Conservation (phyloP, 2,888 invertebrate genomes). For the Nemotelus nigrinus region DNA sequence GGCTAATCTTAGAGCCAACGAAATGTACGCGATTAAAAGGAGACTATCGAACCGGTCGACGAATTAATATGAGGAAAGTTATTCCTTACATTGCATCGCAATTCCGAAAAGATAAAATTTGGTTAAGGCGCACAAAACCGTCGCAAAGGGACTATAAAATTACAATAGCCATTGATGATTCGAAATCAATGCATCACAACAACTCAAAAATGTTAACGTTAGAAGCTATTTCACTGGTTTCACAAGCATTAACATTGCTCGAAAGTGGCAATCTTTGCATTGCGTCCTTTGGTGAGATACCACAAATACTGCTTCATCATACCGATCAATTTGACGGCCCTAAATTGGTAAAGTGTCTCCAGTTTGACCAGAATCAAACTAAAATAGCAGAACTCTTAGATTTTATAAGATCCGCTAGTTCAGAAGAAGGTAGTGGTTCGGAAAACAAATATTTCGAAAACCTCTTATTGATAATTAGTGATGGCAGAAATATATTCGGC, state of each 20-base stretch:
- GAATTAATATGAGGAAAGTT: constrained; percentile 97
- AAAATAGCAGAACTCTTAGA: constrained; percentile 84
- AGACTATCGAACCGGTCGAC: constrained; percentile 94
- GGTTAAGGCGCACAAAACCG: constrained; percentile 94
- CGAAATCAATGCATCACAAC: constrained; percentile 89
- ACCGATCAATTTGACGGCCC: constrained; percentile 84
- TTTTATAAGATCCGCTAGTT: constrained; percentile 75
- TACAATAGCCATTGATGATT: constrained; percentile 96
- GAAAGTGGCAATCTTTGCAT: constrained; percentile 95
- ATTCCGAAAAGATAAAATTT: constrained; percentile 98
- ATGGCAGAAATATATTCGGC: constrained; percentile 92
- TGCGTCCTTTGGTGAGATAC: constrained; percentile 88
- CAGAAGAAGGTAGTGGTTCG: constrained; percentile 65
- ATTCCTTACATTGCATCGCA: constrained; percentile 99
- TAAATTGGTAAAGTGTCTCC: constrained; percentile 80
- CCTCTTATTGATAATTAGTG: constrained; percentile 91
- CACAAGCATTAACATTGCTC: constrained; percentile 86
- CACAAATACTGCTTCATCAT: constrained; percentile 89
- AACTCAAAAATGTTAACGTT: constrained; percentile 91
- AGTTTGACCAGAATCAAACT: constrained; percentile 91
- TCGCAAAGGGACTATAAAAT: constrained; percentile 97
- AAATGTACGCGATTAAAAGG: constrained; percentile 91
- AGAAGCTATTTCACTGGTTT: constrained; percentile 92
- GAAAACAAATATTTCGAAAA: constrained; percentile 65
- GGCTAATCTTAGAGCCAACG: constrained; percentile 95